Conservation (phyloP, 2,797 vertebrate species). For the Poeciliopsis paucimaculata region DNA sequence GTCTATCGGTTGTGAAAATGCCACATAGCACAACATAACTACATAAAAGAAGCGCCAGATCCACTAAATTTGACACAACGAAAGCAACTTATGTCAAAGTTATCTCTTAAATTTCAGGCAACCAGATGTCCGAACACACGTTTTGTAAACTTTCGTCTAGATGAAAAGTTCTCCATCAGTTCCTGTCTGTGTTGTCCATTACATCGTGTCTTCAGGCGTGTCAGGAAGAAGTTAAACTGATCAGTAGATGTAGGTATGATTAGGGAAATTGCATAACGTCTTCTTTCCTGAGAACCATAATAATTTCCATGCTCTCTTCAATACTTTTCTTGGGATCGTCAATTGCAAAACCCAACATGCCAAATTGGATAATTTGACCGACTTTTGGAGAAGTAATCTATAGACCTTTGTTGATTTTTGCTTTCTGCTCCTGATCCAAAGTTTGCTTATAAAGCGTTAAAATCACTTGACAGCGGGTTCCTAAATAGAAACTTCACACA, state of each 20-base stretch:
- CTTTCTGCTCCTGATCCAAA: background rate
- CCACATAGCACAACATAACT: background rate
- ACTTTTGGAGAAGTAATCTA: background rate
- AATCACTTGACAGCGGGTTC: background rate
- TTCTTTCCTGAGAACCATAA: background rate
- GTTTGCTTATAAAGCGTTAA: slow-evolving; percentile 1
- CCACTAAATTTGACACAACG: background rate
- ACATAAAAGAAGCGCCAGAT: background rate
- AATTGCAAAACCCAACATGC: background rate
- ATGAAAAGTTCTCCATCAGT: background rate
- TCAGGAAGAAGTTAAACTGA: background rate
- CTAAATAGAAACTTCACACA: background rate
- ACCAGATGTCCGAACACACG: background rate
- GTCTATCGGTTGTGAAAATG: background rate
- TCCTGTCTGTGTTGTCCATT: background rate
- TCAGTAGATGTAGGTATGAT: background rate
- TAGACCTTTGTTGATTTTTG: background rate
- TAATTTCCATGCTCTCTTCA: background rate
- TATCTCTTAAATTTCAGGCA: background rate
- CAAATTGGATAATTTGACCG: background rate
- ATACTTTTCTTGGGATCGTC: background rate
- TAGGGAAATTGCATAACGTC: background rate
- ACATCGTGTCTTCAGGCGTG: background rate
- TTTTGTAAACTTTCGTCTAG: background rate
- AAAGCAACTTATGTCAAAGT: background rate